phyloP scores from a whole-genome alignment of 2,888 invertebrate species.

The Idaea aversata region DNA sequence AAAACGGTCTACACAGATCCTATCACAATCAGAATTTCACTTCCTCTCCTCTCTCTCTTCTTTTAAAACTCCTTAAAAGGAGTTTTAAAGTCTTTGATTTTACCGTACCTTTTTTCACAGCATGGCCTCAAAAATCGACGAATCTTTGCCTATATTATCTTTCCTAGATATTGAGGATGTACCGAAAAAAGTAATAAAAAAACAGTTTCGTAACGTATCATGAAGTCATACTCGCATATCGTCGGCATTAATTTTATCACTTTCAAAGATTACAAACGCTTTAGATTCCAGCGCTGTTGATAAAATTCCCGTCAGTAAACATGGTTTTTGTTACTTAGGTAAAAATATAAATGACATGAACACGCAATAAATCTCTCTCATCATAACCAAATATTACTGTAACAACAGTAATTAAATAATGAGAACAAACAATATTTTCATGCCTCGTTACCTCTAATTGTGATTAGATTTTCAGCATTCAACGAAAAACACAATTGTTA shows the following conservation, averaged over 20 bases:
- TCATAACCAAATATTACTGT: not conserved
- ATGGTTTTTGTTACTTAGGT: slow-evolving; percentile 13
- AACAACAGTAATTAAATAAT: not conserved
- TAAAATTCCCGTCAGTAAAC: slow-evolving; percentile 25
- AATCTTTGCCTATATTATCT: too few species aligned
- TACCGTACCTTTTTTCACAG: too few species aligned
- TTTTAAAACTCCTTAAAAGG: too few species aligned
- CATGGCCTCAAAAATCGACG: too few species aligned
- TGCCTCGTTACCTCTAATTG: not conserved
- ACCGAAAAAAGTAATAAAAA: not conserved
- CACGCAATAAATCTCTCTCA: not conserved
- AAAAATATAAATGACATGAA: too few species aligned
- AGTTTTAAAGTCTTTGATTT: too few species aligned
- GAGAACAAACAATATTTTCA: not conserved
- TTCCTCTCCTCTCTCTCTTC: too few species aligned
- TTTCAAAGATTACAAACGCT: slow-evolving; percentile 30
- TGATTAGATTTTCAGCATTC: not conserved
- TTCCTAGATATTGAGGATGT: not conserved
- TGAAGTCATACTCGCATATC: slow-evolving; percentile 14
- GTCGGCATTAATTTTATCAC: slow-evolving; percentile 34
- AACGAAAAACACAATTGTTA: not conserved
- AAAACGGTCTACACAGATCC: too few species aligned
- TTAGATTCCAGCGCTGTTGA: slow-evolving; percentile 27
- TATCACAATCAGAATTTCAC: too few species aligned
- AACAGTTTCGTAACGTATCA: not conserved